These are phyloP conservation scores for Harmothoe impar DNA, from an alignment of 2,888 invertebrate genomes.

Conservation along the genomic window DNA sequence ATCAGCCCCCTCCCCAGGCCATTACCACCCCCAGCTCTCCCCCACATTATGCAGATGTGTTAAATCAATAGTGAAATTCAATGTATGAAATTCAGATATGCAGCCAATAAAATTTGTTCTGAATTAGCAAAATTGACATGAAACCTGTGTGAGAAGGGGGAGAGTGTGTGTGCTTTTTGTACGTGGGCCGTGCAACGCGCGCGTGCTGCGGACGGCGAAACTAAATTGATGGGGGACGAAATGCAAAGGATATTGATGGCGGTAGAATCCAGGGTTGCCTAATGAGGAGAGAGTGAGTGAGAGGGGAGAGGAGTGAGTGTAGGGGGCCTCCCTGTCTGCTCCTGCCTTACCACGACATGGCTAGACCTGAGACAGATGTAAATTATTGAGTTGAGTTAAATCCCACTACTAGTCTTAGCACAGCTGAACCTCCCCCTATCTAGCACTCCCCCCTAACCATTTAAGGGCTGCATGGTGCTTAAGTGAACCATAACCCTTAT, in stretches of 20 bases:
- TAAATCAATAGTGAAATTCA: slow-evolving; percentile 26
- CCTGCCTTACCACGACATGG: background rate
- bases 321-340: background rate
- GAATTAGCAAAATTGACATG: slow-evolving; percentile 29
- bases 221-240: slow-evolving; percentile 48
- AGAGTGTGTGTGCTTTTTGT: slow-evolving; percentile 22
- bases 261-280: slow-evolving; percentile 39
- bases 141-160: background rate
- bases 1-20: background rate
- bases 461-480: too few species aligned
- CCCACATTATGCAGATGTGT: slow-evolving; percentile 19
- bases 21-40: background rate
- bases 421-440: too few species aligned
- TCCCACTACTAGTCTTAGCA: slow-evolving; percentile 22
- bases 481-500: too few species aligned
- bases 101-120: slow-evolving; percentile 23
- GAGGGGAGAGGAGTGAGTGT: background rate
- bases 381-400: slow-evolving; percentile 28
- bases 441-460: too few species aligned
- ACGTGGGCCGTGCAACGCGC: background rate
- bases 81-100: slow-evolving; percentile 25
- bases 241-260: slow-evolving; percentile 46
- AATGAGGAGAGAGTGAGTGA: slow-evolving; percentile 26
- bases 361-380: slow-evolving; percentile 31
- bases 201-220: background rate